phyloP scores from a whole-genome alignment of 2,113 vertebrate species.

The Gavialis gangeticus region DNA sequence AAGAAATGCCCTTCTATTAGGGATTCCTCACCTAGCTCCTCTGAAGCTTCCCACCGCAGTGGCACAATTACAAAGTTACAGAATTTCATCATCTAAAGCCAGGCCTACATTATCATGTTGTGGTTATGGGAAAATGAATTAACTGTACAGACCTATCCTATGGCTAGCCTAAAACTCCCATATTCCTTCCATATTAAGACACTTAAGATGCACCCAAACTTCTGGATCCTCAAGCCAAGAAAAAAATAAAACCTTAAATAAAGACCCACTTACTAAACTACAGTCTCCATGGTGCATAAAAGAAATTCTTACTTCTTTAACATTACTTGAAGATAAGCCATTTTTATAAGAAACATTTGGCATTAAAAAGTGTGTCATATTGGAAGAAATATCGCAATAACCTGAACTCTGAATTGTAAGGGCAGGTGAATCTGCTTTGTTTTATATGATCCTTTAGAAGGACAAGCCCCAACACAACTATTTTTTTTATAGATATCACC shows the following conservation, averaged over 20 bases:
- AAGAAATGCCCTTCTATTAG: slow-evolving; percentile 32
- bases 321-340: no score
- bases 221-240: no score
- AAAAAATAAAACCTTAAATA: no score
- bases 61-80: not conserved
- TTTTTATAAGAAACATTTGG: no score
- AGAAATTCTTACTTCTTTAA: no score
- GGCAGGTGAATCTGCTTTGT: not conserved
- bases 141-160: rapidly evolving
- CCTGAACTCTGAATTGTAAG: not conserved
- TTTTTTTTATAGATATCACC: not conserved
- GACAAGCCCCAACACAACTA: not conserved
- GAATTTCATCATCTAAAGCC: not conserved
- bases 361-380: no score
- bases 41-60: not conserved
- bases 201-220: no score
- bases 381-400: not conserved
- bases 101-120: rapidly evolving
- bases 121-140: not conserved
- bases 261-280: no score
- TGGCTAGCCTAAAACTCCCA: not conserved
- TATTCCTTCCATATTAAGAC: no score
- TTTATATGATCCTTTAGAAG: not conserved
- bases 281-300: no score
- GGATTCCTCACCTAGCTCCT: not conserved